phyloP scores from a whole-genome alignment of 1,140 invertebrate species.

The Ridgeia piscesae region DNA sequence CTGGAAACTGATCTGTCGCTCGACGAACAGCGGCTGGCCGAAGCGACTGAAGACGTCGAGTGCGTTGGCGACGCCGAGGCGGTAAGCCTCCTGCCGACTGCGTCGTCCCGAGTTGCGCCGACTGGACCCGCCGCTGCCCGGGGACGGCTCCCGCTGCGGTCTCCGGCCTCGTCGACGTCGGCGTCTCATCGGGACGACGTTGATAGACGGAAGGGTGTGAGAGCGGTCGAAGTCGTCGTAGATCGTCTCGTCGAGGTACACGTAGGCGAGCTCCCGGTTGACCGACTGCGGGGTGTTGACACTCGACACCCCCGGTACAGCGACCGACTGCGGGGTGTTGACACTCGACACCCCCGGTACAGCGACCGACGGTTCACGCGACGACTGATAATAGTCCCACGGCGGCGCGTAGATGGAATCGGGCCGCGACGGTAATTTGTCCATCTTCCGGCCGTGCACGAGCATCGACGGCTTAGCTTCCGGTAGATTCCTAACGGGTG shows the following conservation, averaged over 20 bases:
- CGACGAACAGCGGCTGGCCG: slow-evolving; percentile 12
- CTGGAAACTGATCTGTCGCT: slow-evolving; percentile 9
- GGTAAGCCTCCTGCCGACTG: background rate
- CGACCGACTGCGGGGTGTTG: background rate
- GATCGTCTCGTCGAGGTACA: slow-evolving; percentile 20
- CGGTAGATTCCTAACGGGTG: background rate
- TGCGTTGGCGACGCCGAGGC: slow-evolving; percentile 19
- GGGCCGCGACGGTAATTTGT: background rate
- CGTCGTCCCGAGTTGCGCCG: background rate
- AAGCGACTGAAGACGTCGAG: slow-evolving; percentile 19
- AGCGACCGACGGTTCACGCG: background rate
- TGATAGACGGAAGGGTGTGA: slow-evolving; percentile 18
- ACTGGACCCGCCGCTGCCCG: background rate
- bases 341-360: background rate
- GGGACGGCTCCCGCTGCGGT: background rate
- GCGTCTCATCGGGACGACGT: background rate
- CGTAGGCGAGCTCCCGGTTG: background rate
- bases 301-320: background rate
- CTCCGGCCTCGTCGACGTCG: background rate
- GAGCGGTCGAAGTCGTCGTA: slow-evolving; percentile 25
- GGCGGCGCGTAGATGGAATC: background rate
- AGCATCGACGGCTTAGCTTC: background rate
- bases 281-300: background rate
- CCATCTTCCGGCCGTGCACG: slow-evolving; percentile 13
- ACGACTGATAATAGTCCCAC: slow-evolving; percentile 1